Percentiles rank a stretch among this genome's conserved stretches.
These are phyloP conservation scores for Phytoseiulus persimilis DNA, from an alignment of 2,888 invertebrate species.

Conservation along the genomic window DNA sequence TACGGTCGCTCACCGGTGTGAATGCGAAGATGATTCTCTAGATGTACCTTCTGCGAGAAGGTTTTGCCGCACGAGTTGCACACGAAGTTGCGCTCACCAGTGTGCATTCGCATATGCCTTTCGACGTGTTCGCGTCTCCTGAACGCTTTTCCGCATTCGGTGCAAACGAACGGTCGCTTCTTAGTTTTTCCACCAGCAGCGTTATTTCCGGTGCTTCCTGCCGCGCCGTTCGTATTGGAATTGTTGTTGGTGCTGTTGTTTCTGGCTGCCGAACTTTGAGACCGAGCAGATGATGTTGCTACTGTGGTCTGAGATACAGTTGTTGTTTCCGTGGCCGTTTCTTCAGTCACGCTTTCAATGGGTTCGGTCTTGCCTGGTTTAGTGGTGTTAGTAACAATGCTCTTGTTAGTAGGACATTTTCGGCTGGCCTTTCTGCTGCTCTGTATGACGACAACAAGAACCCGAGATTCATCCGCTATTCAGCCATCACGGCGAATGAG, in stretches of 20 bases:
- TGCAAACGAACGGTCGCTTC: slow-evolving; percentile 35
- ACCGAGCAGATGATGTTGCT: not conserved
- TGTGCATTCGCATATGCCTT: slow-evolving; percentile 38
- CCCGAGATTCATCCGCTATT: not conserved
- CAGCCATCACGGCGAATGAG: not conserved
- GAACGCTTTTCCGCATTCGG: slow-evolving; percentile 38
- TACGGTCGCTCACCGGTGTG: slow-evolving; percentile 34
- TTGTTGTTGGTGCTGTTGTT: not conserved
- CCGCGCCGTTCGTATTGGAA: not conserved
- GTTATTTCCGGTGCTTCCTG: not conserved
- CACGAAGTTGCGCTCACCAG: slow-evolving; percentile 37
- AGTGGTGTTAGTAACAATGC: not conserved
- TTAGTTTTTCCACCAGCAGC: slow-evolving; percentile 15
- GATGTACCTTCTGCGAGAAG: slow-evolving; percentile 35
- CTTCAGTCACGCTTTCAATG: not conserved
- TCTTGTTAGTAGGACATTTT: not conserved
- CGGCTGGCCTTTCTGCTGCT: not conserved
- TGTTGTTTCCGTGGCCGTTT: not conserved
- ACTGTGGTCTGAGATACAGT: not conserved
- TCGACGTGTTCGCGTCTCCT: slow-evolving; percentile 38
- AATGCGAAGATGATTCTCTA: slow-evolving; percentile 24
- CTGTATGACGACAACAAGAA: not conserved
- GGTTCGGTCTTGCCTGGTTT: not conserved
- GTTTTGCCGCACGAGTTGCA: slow-evolving; percentile 34
- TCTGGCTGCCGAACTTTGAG: not conserved